Base-by-base conservation (phyloP, 2,888 invertebrate species). In the Imbricaverruca yamaguchii region DNA sequence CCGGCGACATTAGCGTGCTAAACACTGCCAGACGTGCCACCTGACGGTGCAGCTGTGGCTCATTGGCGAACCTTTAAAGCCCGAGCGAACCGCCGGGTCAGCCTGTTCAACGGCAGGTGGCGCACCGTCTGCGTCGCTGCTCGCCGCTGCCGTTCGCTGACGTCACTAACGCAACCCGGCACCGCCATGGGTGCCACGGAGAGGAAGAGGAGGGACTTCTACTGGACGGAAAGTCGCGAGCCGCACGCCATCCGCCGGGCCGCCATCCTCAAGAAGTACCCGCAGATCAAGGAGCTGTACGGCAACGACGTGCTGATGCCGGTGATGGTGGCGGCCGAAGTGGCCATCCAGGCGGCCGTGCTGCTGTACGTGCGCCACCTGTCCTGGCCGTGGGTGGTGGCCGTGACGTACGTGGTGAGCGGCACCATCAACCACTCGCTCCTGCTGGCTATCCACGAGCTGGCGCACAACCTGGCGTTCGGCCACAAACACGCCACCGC, bases 211-310 rank as follows among this genome's bases (percentile, higher is more conserved):
- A 21, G 18, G 9, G 98, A 99, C 89, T 99, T 97, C 87, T 97
- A 98, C 87, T 99, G 98, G 98, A 91, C 92, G 67, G 95, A 96
- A 86, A 96, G 95, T 0, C 98, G 98, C 86, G 98, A 99, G 87
- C 99, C 99, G 18, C 99, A 99, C 88, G 97, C 97, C 12, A 93
- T 93, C 82, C 91, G 99, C 83, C 90, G 99, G 83, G 95, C 95
- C 89, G 91, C 95, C 85, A 99, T 99, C 87, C 90, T 99, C 86
- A 96, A 93, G 86, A 98, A 98, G 89, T 95, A 99, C 88, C 99
- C 99, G 12, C 92, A 99, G 89, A 96, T 99, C 82, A 99, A 98
- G 88, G 92, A 96, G 87, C 87, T 92, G 82, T 93, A 92, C 88
- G 92, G 92, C 4, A 92, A 92, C 87, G 98, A 99, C 87, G 94